Base-by-base conservation (phyloP, 2,113 vertebrate genomes). In the Lutjanus erythropterus region DNA sequence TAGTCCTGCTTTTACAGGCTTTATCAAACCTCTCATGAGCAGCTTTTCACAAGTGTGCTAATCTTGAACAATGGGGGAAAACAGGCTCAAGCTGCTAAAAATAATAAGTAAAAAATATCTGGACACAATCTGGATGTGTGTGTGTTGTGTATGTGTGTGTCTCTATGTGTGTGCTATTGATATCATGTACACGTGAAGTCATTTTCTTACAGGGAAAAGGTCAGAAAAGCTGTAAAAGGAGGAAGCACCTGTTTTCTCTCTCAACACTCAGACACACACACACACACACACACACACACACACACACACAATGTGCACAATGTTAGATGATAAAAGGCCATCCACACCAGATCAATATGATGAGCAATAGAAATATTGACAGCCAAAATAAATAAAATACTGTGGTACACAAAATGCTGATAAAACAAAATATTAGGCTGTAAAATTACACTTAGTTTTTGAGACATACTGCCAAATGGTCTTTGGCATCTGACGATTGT, bases 241-340 rank as follows among this genome's bases (percentile, higher is more conserved):
- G 91, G 90, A 93, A 90, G 67, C 91, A 91, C 91, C 90, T 91
- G 90, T 71, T 64, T 42, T 56, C n/a, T 44, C 44, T 71, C 46
- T 61, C n/a, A 21, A 55, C 66, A 75, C 56, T 59, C 58, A 66
- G 44, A 67, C 37, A 59, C 16, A 78, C 56, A 70, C 44, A 65
- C 23, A 49, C 62, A 68, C 39, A 41, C 60, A 41, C 67, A 65
- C n/a, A 39, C 41, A 44, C 37, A n/a, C 62, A 53, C 35, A 33
- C 10, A 42, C 10, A 42, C 52, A 31, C 52, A 71, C 16, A 41
- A 21, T 47, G 27, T 33, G 70, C 42, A 37, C 29, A 14, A 4
- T 37, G 7, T 18, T 44, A 14, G 29, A 6, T 11, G 18, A 25
- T 70, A n/a, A n/a, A n/a, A n/a, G n/a, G n/a, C n/a, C n/a, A n/a